A percentile compares a stretch with the other conserved stretches of the same genome.
phyloP scores from a whole-genome alignment of 1,140 invertebrate genomes.

The Catajapyx aquilonaris region DNA sequence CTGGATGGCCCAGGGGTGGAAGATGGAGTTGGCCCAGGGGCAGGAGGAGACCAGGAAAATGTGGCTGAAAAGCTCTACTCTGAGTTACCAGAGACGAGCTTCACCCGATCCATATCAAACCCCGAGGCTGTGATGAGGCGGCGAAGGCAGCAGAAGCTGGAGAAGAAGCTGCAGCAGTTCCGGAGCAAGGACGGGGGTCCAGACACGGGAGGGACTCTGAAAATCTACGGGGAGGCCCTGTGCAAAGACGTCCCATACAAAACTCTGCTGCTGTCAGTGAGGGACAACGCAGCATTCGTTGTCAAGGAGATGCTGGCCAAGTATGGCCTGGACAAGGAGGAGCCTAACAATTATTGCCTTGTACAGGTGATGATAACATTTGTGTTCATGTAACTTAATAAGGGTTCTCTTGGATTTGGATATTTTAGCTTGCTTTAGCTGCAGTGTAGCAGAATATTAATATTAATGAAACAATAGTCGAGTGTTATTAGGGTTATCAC shows the following conservation, averaged over 20 bases:
- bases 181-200: constrained; percentile 49
- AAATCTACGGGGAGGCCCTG: constrained; percentile 93
- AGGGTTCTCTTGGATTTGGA: too few species aligned
- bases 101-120: constrained; percentile 95
- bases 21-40: too few species aligned
- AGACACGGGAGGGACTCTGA: constrained; percentile 78
- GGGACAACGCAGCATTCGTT: constrained; percentile 76
- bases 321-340: constrained; percentile 75
- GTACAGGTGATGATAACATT: constrained; percentile 89
- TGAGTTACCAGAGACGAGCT: constrained; percentile 94
- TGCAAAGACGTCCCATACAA: constrained; percentile 97
- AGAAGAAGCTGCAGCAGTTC: constrained; percentile 91
- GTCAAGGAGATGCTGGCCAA: constrained; percentile 93
- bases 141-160: constrained; percentile 87
- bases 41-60: constrained; percentile 24
- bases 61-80: constrained; percentile 77
- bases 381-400: too few species aligned
- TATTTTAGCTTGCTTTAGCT: too few species aligned
- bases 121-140: constrained; percentile 97
- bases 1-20: too few species aligned
- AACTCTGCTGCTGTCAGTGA: constrained; percentile 79
- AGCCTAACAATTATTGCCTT: constrained; percentile 78
- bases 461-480: too few species aligned
- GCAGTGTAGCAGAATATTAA: too few species aligned
- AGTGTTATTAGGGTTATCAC: too few species aligned